Conservation (phyloP, 2,113 vertebrate genomes). For the Sus scrofa region DNA sequence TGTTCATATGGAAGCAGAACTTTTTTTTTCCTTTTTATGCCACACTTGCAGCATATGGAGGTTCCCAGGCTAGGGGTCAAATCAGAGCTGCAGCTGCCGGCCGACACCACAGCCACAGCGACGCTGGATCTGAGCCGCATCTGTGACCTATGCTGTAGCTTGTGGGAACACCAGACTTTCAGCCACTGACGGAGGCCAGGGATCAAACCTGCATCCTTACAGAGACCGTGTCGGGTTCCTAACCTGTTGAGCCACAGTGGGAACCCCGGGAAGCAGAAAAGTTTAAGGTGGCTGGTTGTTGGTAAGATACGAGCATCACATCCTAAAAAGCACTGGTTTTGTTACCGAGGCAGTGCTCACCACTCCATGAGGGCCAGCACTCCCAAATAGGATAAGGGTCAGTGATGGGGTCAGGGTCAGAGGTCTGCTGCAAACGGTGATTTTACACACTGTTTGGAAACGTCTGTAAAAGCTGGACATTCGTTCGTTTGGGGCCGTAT, state of each 20-base stretch:
- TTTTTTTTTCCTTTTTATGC: not conserved
- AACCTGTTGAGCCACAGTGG: too few species aligned
- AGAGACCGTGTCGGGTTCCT: too few species aligned
- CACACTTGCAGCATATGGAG: too few species aligned
- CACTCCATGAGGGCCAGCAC: not conserved
- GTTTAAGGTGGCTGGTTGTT: not conserved
- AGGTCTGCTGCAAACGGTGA: not conserved
- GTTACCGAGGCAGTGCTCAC: not conserved
- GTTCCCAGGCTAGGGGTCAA: too few species aligned
- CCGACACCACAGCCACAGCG: too few species aligned
- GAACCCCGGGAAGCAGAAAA: too few species aligned
- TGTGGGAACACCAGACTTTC: too few species aligned
- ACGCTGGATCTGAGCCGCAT: too few species aligned
- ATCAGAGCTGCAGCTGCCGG: too few species aligned
- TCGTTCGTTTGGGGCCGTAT: not conserved
- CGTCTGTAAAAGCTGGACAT: not conserved
- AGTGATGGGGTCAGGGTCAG: not conserved
- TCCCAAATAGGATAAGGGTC: not conserved
- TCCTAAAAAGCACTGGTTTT: slow-evolving; percentile 28
- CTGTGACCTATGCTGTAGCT: too few species aligned
- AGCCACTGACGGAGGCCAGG: too few species aligned
- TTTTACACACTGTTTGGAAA: not conserved
- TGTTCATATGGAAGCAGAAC: slow-evolving; percentile 4
- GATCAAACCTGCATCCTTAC: too few species aligned
- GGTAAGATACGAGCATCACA: not conserved